These are phyloP conservation scores for Glossophaga mutica DNA, from an alignment of 2,797 vertebrate species.

Conservation along the genomic window DNA sequence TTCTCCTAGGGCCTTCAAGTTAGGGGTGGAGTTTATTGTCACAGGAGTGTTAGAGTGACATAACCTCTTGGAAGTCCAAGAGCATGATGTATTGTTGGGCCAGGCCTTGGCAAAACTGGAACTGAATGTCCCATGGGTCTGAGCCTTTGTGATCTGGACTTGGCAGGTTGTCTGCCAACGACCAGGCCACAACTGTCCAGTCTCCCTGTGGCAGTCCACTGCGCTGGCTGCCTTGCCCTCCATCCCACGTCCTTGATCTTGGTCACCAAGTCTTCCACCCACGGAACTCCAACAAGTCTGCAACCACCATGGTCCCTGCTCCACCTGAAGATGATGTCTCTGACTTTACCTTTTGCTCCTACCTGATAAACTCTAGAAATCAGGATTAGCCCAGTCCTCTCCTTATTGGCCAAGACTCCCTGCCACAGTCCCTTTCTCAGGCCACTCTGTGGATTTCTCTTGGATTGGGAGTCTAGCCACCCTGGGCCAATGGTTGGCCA, in stretches of 20 bases:
- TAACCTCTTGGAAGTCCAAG: background rate
- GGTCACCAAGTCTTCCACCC: background rate
- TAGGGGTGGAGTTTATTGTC: background rate
- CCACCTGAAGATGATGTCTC: background rate
- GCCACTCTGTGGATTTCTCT: rapidly evolving
- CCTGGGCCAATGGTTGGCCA: background rate
- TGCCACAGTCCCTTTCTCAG: rapidly evolving
- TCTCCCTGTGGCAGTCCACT: rapidly evolving
- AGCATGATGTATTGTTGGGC: background rate
- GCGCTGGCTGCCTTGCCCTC: background rate
- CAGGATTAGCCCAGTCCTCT: background rate
- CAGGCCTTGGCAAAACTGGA: background rate
- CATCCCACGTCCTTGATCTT: background rate
- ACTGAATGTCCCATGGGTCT: too few species aligned
- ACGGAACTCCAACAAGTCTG: background rate
- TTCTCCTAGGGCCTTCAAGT: background rate
- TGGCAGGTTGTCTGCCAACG: rapidly evolving
- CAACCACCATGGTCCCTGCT: rapidly evolving
- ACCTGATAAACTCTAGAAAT: background rate
- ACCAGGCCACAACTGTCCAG: background rate
- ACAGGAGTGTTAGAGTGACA: background rate
- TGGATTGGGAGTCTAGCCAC: background rate
- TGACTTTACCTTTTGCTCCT: background rate
- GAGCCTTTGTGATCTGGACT: rapidly evolving
- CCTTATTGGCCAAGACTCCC: background rate